Conservation (phyloP, 2,113 vertebrate species). For the Pongo pygmaeus region DNA sequence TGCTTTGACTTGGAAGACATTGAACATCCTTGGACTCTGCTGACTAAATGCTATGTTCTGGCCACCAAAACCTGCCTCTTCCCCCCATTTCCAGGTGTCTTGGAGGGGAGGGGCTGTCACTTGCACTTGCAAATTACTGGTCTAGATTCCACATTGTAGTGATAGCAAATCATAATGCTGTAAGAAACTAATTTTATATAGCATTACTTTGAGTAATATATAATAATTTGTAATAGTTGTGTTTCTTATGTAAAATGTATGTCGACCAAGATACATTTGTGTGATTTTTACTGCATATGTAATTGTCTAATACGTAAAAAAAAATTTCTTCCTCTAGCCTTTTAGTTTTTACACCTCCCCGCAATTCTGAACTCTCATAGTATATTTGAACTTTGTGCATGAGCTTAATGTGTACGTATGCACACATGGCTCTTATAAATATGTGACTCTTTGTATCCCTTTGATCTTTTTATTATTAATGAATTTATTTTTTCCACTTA, state of each 20-base stretch:
- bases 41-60: neutral
- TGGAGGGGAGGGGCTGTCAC: neutral
- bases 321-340: neutral
- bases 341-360: neutral
- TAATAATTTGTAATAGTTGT: neutral
- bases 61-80: neutral
- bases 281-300: neutral
- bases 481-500: slow-evolving; percentile 28
- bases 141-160: neutral
- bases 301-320: neutral
- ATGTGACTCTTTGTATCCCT: neutral
- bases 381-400: neutral
- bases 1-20: slow-evolving; percentile 2
- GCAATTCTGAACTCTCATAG: neutral
- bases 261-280: neutral
- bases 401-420: neutral
- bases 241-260: slow-evolving; percentile 19
- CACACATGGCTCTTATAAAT: neutral
- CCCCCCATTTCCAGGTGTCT: neutral
- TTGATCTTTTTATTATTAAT: slow-evolving; percentile 19
- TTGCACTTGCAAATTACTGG: neutral
- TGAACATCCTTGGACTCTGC: neutral
- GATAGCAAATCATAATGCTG: neutral
- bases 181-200: neutral
- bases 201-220: neutral